Conservation (phyloP, 1,140 invertebrate species). For the Bombus confusus region DNA sequence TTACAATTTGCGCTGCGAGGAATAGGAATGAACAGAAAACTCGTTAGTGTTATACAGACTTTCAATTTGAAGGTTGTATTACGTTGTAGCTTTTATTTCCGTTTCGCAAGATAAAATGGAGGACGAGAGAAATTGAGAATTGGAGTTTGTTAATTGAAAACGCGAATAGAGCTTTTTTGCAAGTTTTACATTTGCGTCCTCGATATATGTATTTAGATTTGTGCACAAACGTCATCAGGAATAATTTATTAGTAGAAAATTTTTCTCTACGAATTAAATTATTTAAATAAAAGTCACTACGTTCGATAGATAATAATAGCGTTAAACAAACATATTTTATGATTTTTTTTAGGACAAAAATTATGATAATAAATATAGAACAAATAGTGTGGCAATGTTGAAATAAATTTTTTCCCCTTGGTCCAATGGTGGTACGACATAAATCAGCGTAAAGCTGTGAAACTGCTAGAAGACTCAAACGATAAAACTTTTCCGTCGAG, state of each 20-base stretch:
- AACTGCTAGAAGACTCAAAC: slow-evolving; percentile 25
- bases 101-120: not conserved
- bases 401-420: slow-evolving; percentile 29
- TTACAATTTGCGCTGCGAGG: not conserved
- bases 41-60: not conserved
- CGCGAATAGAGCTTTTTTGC: not conserved
- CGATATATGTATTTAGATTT: not conserved
- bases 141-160: not conserved
- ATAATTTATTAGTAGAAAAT: too few species aligned
- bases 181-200: not conserved
- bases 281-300: too few species aligned
- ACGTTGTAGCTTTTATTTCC: not conserved
- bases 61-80: not conserved
- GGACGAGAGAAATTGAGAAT: not conserved
- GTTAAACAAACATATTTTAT: not conserved
- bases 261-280: too few species aligned
- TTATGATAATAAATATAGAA: slow-evolving; percentile 42
- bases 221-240: not conserved
- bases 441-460: slow-evolving; percentile 22
- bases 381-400: slow-evolving; percentile 2
- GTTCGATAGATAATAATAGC: not conserved
- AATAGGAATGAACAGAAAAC: not conserved
- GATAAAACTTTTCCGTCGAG: slow-evolving; percentile 43
- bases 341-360: not conserved
- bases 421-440: slow-evolving; percentile 4